Evolutionary conservation across 1,140 invertebrate species (phyloP), one percentile per base, ranked within the genome.

Genomic region (Gonioctena quinquepunctata): DNA sequence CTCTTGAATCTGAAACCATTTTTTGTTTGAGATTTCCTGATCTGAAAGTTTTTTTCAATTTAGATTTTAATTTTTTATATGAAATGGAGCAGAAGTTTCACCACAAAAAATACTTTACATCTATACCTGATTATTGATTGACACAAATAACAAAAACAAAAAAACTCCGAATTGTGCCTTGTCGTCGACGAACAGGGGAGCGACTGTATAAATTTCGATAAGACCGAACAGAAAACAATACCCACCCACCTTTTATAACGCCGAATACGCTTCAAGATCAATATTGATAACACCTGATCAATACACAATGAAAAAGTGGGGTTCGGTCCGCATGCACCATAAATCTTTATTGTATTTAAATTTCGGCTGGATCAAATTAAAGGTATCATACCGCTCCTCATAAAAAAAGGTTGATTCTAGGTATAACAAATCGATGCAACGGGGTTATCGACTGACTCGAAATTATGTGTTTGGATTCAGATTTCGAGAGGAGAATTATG

Each of bases 251-350:
- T 42, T 42, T 42, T n/a, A 42, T 42, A 42, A 42, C 33, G 11
- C 33, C 33, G 16, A 42, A 54, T 54, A 8, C 52, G 22, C 22
- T 19, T 23, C 19, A 4, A 62, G 60, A 62, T 62, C 60, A 62
- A 62, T 62, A 62, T 28, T 62, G 60, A 62, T 62, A 62, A 48
- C 27, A 62, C 60, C 33, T 62, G 27, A 62, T 62, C 60, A 21
- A 62, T 62, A 62, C 33, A 62, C 60, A 62, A 62, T 62, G 60
- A 62, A 48, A 62, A 62, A 62, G 21, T 42, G 21, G 60, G 60
- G 60, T n/a, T 42, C 6, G 60, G 60, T 62, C 11, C 28, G 18
- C n/a, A n/a, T 5, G 11, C n/a, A 27, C 18, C 26, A 48, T 33
- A 25, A 62, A 48, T 42, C 27, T 21, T 42, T 19, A 62, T 62